phyloP scores from a whole-genome alignment of 2,113 vertebrate genomes.

The Scortum barcoo region DNA sequence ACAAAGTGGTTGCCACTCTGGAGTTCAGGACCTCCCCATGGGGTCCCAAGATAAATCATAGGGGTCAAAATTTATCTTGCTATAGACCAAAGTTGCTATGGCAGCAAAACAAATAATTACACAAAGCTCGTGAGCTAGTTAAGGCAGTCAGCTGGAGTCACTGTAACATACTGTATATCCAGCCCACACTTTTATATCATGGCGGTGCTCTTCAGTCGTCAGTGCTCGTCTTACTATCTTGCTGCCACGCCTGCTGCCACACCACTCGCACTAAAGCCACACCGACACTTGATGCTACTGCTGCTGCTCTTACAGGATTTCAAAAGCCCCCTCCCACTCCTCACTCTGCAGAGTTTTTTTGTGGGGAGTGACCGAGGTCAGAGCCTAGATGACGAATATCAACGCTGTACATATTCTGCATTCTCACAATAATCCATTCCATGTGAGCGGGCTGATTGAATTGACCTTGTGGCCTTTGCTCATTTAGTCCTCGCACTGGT shows the following conservation, averaged over 20 bases:
- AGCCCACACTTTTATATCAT: not conserved
- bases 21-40: no score
- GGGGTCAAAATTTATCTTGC: not conserved
- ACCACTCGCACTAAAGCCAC: no score
- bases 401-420: not conserved
- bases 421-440: slow-evolving; percentile 17
- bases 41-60: not conserved
- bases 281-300: no score
- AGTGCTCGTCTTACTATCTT: no score
- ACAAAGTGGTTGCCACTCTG: no score
- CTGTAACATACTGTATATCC: not conserved
- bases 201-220: not conserved
- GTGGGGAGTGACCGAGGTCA: not conserved
- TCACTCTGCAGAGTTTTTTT: no score
- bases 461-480: not conserved
- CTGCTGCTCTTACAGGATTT: not conserved
- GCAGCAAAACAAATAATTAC: not conserved
- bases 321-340: not conserved
- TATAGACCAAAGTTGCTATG: not conserved
- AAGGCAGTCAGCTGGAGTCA: not conserved
- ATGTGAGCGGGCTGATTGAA: not conserved
- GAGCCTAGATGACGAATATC: not conserved
- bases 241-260: no score
- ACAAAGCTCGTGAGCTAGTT: slow-evolving; percentile 14
- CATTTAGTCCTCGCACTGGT: not conserved